A percentile compares a stretch with the other conserved stretches of the same genome.
These are phyloP conservation scores for Papilio polyxenes DNA, from an alignment of 1,140 invertebrate genomes.

Conservation along the genomic window DNA sequence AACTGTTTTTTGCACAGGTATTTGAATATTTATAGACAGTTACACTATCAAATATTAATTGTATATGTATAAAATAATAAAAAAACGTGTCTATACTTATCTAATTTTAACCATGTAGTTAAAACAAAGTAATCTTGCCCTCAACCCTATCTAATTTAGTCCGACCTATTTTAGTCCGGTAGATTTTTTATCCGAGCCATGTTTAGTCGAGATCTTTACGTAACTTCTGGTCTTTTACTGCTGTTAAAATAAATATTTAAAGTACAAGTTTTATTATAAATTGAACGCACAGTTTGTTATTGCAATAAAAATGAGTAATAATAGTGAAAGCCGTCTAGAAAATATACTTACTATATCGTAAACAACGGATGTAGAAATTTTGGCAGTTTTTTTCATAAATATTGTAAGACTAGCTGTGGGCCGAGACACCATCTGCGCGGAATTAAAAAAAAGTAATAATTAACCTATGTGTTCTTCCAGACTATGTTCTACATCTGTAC, in stretches of 20 bases:
- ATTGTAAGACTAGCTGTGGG: not conserved
- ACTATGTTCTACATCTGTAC: too few species aligned
- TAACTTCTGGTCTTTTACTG: constrained; percentile 14
- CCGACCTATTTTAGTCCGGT: constrained; percentile 12
- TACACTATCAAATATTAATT: too few species aligned
- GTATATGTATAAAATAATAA: too few species aligned
- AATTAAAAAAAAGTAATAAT: not conserved
- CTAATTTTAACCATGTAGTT: not conserved
- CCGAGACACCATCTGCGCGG: not conserved
- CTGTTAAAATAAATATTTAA: not conserved
- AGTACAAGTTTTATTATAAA: not conserved
- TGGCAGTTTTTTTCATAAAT: not conserved
- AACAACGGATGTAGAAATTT: not conserved
- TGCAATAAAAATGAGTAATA: not conserved
- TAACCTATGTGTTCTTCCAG: not conserved
- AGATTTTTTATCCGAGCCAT: constrained; percentile 9
- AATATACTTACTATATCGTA: not conserved
- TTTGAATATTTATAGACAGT: too few species aligned
- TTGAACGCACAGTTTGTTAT: not conserved
- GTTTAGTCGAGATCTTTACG: constrained; percentile 3
- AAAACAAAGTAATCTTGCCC: not conserved
- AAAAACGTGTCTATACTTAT: not conserved
- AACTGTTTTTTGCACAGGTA: too few species aligned
- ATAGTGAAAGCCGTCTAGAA: not conserved
- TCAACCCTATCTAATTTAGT: constrained; percentile 26